Percentiles rank a stretch among this genome's conserved stretches.
Evolutionary conservation across 1,140 invertebrate species (phyloP).

Genomic region (Paralvinella palmiformis): DNA sequence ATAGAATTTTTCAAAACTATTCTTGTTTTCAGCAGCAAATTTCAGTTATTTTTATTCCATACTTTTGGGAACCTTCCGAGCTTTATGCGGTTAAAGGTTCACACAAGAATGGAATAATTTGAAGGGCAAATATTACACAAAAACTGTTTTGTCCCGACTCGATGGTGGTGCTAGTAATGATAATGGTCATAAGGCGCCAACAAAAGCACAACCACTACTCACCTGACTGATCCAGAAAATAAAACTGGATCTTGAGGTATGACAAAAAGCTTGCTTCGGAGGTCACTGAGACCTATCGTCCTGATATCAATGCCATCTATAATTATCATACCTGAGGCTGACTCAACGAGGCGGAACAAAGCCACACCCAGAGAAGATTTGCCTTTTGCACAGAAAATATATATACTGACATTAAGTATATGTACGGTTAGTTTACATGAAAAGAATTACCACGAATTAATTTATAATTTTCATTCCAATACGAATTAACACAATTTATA

Average conservation of each 20-base stretch:
- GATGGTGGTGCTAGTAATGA: neutral
- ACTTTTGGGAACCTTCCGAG: too few relatives aligned
- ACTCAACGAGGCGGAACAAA: constrained; percentile 54
- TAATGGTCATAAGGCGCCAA: neutral
- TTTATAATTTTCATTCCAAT: neutral
- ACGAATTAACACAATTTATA: too few relatives aligned
- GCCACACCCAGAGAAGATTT: constrained; percentile 73
- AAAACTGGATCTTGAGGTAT: constrained; percentile 67
- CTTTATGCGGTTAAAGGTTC: constrained; percentile 73
- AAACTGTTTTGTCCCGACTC: constrained; percentile 20
- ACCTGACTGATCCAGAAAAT: constrained; percentile 7
- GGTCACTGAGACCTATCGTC: constrained; percentile 61
- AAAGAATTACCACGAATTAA: neutral
- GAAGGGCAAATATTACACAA: neutral
- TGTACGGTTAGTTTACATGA: neutral
- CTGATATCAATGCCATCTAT: constrained; percentile 66
- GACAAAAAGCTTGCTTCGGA: constrained; percentile 72
- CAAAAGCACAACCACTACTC: constrained; percentile 5
- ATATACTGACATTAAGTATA: neutral
- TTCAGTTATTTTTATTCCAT: too few relatives aligned
- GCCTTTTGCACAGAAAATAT: constrained; percentile 52
- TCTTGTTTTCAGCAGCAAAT: too few relatives aligned
- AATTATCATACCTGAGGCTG: constrained; percentile 52
- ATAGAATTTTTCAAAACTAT: too few relatives aligned
- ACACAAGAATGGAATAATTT: constrained; percentile 68